Evolutionary conservation across 2,888 invertebrate species (phyloP).

Genomic region (Odontothrips loti): DNA sequence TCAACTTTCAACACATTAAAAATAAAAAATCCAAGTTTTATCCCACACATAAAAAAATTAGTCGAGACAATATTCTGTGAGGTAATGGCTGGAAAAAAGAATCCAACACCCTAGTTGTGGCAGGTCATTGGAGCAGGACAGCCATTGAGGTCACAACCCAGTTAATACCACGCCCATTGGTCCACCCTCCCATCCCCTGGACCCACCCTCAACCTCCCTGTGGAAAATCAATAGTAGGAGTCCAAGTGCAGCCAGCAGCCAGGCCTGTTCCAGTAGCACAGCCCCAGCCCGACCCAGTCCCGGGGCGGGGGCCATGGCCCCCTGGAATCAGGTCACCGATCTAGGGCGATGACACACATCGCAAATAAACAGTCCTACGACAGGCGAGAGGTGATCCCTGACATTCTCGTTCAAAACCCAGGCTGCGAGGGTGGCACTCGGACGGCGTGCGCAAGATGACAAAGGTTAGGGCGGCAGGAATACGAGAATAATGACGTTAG

Average conservation of each 20-base stretch:
- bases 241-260: slow-evolving; percentile 13
- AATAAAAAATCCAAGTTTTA: neutral
- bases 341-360: neutral
- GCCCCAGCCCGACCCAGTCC: neutral
- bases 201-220: neutral
- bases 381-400: neutral
- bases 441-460: neutral
- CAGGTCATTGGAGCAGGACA: slow-evolving; percentile 2
- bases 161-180: neutral
- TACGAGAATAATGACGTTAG: neutral
- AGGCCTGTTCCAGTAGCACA: no score
- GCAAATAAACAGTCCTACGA: neutral
- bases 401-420: no score
- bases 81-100: neutral
- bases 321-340: neutral
- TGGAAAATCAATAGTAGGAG: neutral
- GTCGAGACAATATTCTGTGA: neutral
- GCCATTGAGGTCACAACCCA: slow-evolving; percentile 12
- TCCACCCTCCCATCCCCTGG: neutral
- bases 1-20: neutral
- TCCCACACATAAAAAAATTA: neutral
- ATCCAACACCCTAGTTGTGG: neutral
- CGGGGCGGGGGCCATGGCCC: neutral
- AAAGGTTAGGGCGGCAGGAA: neutral
- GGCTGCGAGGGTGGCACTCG: neutral